Evolutionary conservation across 2,113 vertebrate genomes (phyloP).

Genomic region (Danionella cerebrum): DNA sequence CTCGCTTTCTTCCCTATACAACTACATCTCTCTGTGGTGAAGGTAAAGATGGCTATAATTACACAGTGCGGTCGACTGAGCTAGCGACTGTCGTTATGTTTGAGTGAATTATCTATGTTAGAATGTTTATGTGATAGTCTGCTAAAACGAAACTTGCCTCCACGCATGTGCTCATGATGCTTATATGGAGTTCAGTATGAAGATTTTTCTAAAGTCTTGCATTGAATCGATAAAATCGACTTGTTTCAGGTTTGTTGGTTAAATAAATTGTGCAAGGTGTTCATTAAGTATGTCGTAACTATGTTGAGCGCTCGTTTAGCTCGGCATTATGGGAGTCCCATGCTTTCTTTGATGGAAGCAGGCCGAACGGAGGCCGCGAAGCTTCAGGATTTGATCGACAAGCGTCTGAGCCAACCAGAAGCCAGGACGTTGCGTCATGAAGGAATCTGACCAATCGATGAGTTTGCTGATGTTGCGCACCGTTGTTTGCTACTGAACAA

Average conservation of each 20-base stretch:
- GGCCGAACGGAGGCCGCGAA: constrained; percentile 45
- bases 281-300: background rate
- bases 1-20: background rate
- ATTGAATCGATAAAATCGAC: background rate
- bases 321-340: constrained; percentile 17
- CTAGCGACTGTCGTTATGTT: background rate
- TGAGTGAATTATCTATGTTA: background rate
- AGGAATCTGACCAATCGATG: constrained; percentile 29
- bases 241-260: accelerated
- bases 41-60: constrained; percentile 1
- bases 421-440: background rate
- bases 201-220: too few species aligned
- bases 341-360: constrained; percentile 29
- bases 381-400: constrained; percentile 30
- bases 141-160: constrained; percentile 34
- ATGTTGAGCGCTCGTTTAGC: constrained; percentile 19
- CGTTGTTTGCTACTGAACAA: constrained; percentile 21
- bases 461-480: constrained; percentile 14
- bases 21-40: background rate
- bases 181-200: too few species aligned
- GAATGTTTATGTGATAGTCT: background rate
- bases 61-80: background rate
- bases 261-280: accelerated
- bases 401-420: constrained; percentile 2
- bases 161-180: constrained; percentile 25